Evolutionary conservation across 2,113 vertebrate species (phyloP), one percentile per base, ranked within the genome.

Genomic region (Turnix velox): DNA sequence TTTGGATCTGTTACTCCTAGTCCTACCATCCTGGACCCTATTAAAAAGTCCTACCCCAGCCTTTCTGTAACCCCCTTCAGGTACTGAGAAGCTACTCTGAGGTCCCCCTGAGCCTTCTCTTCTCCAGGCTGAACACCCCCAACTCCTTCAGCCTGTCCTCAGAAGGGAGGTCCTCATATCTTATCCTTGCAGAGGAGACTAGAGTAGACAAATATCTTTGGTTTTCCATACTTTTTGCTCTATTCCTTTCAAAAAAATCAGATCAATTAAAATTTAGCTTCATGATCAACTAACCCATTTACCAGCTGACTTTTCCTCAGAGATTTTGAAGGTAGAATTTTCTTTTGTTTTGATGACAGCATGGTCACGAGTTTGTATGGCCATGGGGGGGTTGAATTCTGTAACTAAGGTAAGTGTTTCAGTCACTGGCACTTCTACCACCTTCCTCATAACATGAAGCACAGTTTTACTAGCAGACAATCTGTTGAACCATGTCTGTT

Each of bases 381-480:
- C 43, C 81, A 43, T 67, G 58, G 2, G 58, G 2, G 12, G 48
- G 45, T 6, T 63, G 57, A 74, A 84, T 72, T 71, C 68, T 72
- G 65, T 63, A 84, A 94, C 88, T 75, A 74, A 88, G 76, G 88
- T 93, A 95, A 90, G 45, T 85, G 31, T 84, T 81, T 81, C 66
- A 63, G 33, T 71, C 92, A 55, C 86, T 90, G 88, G 80, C 86
- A 86, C 49, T 92, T 81, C 61, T 77, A 84, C 86, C 66, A 87
- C 86, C 80, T 93, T 84, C 37, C 37, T 94, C 83, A 72, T n/a
- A n/a, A n/a, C 77, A 74, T 12, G 80, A 84, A 90, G 65, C 35
- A 87, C 86, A 84, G 67, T 96, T 96, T 90, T 84, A 57, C 69
- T 95, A 88, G 83, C 90, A 90, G 79, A 88, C 85, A 94, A 90